Conservation (phyloP, 1,140 invertebrate species). For the Carposina sasakii region DNA sequence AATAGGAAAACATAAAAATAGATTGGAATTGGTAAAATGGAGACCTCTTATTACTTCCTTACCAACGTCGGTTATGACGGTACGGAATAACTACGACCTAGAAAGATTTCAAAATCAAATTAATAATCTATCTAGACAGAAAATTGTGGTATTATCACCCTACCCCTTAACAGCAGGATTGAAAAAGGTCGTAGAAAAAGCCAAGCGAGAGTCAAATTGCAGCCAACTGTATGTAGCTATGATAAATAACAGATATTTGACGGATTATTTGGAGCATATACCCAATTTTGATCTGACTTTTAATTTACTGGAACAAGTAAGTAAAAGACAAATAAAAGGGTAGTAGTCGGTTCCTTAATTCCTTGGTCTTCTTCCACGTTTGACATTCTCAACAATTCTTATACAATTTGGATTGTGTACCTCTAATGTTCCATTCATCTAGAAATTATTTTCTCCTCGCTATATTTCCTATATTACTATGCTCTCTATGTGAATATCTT, state of each 20-base stretch:
- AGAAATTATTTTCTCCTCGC: too few species aligned
- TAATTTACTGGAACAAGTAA: slow-evolving; percentile 35
- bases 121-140: too few species aligned
- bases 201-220: slow-evolving; percentile 19
- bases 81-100: neutral
- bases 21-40: slow-evolving; percentile 21
- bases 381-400: too few species aligned
- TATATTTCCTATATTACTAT: too few species aligned
- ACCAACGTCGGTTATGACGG: slow-evolving; percentile 7
- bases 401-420: too few species aligned
- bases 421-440: too few species aligned
- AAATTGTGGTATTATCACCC: slow-evolving; percentile 10
- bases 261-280: slow-evolving; percentile 18
- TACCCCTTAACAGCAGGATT: slow-evolving; percentile 5
- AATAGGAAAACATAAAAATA: slow-evolving; percentile 2
- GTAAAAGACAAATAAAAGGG: slow-evolving; percentile 8
- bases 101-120: too few species aligned
- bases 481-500: too few species aligned
- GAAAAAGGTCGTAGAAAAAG: slow-evolving; percentile 49
- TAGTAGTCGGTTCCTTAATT: too few species aligned
- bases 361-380: too few species aligned
- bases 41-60: slow-evolving; percentile 1
- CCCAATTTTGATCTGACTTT: slow-evolving; percentile 27
- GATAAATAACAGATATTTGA: slow-evolving; percentile 22
- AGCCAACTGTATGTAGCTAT: slow-evolving; percentile 31